Evolutionary conservation across 1,140 invertebrate species (phyloP).

Genomic region (Carposina sasakii): DNA sequence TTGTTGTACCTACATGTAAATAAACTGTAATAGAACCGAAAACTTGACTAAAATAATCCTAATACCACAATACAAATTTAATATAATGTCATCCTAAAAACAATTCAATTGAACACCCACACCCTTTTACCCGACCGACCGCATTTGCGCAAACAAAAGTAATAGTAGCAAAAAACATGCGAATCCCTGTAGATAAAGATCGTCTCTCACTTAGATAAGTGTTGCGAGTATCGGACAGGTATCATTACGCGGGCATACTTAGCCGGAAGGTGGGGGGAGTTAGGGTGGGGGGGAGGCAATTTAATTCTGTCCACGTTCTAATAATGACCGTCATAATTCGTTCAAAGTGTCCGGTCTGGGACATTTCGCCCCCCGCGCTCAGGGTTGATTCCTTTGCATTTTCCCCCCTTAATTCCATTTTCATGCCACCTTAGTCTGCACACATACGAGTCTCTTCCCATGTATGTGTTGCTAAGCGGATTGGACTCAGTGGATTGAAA

Average conservation of each 20-base stretch:
- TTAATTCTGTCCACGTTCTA: constrained; percentile 75
- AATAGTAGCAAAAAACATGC: no score
- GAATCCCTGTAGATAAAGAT: constrained; percentile 27
- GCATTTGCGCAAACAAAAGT: no score
- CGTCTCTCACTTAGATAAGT: constrained; percentile 33
- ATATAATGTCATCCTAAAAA: no score
- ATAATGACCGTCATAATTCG: constrained; percentile 75
- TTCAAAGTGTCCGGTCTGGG: constrained; percentile 74
- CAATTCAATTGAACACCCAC: no score
- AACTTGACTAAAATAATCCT: no score
- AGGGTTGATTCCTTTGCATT: constrained; percentile 66
- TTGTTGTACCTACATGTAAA: no score
- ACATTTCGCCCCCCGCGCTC: constrained; percentile 45
- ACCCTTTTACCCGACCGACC: no score
- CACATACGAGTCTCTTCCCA: constrained; percentile 48
- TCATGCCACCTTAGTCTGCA: constrained; percentile 65
- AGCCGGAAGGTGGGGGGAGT: constrained; percentile 42
- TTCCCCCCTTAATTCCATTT: constrained; percentile 62
- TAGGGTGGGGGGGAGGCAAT: constrained; percentile 59
- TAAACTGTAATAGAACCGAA: no score
- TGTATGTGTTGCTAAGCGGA: no score
- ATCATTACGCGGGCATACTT: constrained; percentile 65
- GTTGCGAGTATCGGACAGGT: constrained; percentile 57
- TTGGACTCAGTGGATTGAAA: no score
- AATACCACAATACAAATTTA: no score